A percentile compares a stretch with the other conserved stretches of the same genome.
phyloP scores from a whole-genome alignment of 2,113 vertebrate genomes.

The Sphaerodactylus townsendi region DNA sequence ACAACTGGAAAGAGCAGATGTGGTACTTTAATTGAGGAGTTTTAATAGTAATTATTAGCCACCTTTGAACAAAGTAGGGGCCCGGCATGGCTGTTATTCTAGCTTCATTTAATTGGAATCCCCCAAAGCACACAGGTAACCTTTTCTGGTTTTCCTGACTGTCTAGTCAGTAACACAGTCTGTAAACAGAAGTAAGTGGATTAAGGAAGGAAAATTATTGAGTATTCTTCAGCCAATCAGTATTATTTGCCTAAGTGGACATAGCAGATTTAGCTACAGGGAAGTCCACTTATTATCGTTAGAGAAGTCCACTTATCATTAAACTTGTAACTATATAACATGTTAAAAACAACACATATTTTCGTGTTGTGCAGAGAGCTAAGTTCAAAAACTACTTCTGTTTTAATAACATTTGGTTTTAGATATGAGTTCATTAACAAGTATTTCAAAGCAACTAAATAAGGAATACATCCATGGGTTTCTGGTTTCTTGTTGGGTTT shows the following conservation, averaged over 20 bases:
- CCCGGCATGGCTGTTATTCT: neutral
- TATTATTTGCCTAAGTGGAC: neutral
- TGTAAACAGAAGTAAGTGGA: neutral
- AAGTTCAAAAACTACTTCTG: neutral
- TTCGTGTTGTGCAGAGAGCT: neutral
- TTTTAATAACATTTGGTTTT: neutral
- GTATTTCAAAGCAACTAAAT: constrained; percentile 21
- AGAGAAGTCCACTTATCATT: too few relatives aligned
- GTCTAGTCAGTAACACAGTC: neutral
- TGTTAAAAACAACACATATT: neutral
- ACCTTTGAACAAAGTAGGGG: neutral
- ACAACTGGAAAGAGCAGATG: neutral
- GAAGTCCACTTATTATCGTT: neutral
- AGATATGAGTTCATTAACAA: neutral
- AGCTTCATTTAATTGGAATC: neutral
- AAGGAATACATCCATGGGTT: constrained; percentile 13
- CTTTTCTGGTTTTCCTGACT: neutral
- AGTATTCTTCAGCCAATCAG: neutral
- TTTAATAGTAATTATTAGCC: neutral
- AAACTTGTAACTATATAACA: neutral
- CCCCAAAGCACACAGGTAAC: neutral
- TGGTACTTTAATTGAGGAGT: neutral
- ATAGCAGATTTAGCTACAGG: neutral
- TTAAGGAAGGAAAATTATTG: neutral
- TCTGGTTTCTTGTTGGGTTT: neutral